These are phyloP conservation scores for Apamea sordens DNA, from an alignment of 2,888 invertebrate genomes.

Conservation along the genomic window DNA sequence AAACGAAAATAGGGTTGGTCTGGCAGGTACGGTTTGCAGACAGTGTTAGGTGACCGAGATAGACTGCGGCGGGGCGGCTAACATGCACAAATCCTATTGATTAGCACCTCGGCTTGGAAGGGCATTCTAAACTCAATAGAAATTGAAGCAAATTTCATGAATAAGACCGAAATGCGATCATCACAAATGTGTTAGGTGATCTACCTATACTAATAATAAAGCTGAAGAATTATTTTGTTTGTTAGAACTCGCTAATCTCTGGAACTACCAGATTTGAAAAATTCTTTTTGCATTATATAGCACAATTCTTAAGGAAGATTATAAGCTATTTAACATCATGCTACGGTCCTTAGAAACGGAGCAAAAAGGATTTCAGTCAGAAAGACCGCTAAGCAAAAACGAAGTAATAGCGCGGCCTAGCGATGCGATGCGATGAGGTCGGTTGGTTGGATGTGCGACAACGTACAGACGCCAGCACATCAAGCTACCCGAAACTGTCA, in stretches of 20 bases:
- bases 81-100: slow-evolving; percentile 61
- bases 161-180: not conserved
- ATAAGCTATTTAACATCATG: not conserved
- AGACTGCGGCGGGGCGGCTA: slow-evolving; percentile 54
- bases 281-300: no score
- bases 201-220: not conserved
- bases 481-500: no score
- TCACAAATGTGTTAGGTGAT: not conserved
- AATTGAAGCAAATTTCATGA: not conserved
- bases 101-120: slow-evolving; percentile 24
- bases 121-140: slow-evolving; percentile 12
- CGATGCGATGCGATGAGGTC: not conserved
- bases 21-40: slow-evolving; percentile 44
- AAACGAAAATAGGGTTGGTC: slow-evolving; percentile 23
- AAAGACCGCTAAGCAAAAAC: not conserved
- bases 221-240: not conserved
- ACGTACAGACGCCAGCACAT: no score
- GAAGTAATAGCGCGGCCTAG: not conserved
- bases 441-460: no score
- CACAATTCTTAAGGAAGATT: not conserved
- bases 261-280: not conserved
- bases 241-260: not conserved
- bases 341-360: not conserved
- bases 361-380: not conserved
- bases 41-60: slow-evolving; percentile 66